Conservation (phyloP, 2,888 invertebrate genomes). For the Clusia tigrina region DNA sequence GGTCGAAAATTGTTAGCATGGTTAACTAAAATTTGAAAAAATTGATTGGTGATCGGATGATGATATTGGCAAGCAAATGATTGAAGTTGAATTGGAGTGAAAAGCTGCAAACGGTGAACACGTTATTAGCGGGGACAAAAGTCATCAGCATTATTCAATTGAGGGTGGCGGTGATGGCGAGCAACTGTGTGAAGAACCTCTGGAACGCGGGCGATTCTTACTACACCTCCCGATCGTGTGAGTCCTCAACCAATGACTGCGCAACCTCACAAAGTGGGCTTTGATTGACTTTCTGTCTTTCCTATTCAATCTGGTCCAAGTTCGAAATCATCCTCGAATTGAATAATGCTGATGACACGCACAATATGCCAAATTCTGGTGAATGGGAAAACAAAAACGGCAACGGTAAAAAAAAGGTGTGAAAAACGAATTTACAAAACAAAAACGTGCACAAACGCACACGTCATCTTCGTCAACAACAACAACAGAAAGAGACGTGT, state of each 20-base stretch:
- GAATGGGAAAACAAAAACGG: not conserved
- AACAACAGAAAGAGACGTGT: conserved; percentile 20
- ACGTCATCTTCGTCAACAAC: conserved; percentile 17
- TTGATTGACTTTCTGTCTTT: not conserved
- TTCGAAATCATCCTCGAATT: not conserved
- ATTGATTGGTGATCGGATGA: conserved; percentile 25
- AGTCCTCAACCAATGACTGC: no score
- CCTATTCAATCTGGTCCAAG: not conserved
- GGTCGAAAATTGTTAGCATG: not conserved
- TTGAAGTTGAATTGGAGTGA: not conserved
- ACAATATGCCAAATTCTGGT: not conserved
- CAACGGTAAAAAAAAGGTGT: not conserved
- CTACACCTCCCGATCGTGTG: no score
- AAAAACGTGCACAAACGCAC: conserved; percentile 40
- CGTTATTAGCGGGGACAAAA: not conserved
- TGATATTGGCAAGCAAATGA: conserved; percentile 33
- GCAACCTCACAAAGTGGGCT: no score
- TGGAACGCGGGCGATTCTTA: no score
- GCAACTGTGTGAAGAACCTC: no score
- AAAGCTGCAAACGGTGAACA: conserved; percentile 8
- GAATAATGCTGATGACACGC: not conserved
- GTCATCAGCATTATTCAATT: not conserved
- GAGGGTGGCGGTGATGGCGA: no score
- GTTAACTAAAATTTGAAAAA: conserved; percentile 10
- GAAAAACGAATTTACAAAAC: conserved; percentile 37